Conservation (phyloP, 2,797 vertebrate genomes). For the Clarias laeviceps region DNA sequence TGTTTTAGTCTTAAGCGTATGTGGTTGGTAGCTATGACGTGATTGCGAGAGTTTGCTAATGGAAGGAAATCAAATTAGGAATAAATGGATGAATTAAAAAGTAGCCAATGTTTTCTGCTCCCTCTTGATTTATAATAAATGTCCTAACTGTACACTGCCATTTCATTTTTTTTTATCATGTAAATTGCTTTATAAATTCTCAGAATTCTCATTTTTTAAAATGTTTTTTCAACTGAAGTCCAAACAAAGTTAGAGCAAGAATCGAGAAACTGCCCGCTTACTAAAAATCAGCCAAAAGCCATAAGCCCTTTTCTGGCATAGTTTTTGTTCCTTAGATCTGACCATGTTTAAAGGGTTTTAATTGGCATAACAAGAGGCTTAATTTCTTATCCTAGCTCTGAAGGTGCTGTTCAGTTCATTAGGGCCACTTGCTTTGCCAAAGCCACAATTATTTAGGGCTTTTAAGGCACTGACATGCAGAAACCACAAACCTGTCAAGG, state of each 20-base stretch:
- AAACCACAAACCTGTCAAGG: constrained; percentile 33
- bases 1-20: background rate
- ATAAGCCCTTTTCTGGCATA: constrained; percentile 8
- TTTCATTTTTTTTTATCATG: background rate
- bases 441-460: constrained; percentile 16
- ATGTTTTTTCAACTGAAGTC: background rate
- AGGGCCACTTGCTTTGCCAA: constrained; percentile 18
- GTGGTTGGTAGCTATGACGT: background rate
- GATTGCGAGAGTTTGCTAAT: background rate
- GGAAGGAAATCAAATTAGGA: background rate
- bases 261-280: background rate
- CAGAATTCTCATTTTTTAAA: too few species aligned
- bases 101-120: background rate
- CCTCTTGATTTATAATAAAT: background rate
- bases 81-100: background rate
- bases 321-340: background rate
- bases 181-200: background rate
- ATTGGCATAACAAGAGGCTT: background rate
- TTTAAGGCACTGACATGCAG: constrained; percentile 32
- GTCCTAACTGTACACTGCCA: background rate
- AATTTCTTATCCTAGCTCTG: constrained; percentile 19
- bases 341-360: constrained; percentile 9
- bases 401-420: constrained; percentile 26
- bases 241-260: background rate
- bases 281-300: constrained; percentile 1